Evolutionary conservation across 37 sponge, comb jelly and placozoan species (phyloP), one percentile per base, ranked within the genome.

Genomic region (Haliclona indistincta): DNA sequence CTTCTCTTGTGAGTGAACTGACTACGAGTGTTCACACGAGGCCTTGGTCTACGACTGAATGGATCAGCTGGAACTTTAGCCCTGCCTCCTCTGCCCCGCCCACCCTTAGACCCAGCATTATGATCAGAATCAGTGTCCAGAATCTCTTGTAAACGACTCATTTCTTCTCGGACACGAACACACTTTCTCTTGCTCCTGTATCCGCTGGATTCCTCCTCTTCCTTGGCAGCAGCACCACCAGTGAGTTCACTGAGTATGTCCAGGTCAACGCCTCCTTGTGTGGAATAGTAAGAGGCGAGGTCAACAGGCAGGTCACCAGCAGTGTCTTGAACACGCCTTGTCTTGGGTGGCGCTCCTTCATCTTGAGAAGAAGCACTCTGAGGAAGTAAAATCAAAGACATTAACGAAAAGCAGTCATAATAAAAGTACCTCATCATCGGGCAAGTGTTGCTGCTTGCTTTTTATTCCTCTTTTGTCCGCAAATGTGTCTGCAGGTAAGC

Each of bases 201-300:
- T 8, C 44, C 38, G 5, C 22, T 34, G 13, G 40, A 73, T 29
- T 26, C n/a, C 0, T 39, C 56, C 0, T 15, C 54, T 4, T 68
- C 76, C 4, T 54, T 11, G 34, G 42, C 58, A 13, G 38, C 49
- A 1, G 36, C 60, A 11, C 56, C 28, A 17, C 23, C 54, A 19
- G 86, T 79, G 43, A 85, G 73, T 52, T 85, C 86, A 32, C 74
- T 85, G 30, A 85, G 79, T 3, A 74, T 85, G 65, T 79, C 30
- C 8, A 85, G 68, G 42, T 85, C 86, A 35, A 85, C 79, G 0
- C 65, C 79, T 4, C 71, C 74, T 47, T 67, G 62, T 0, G 26
- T 68, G 63, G 70, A 71, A 35, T 73, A 78, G 38, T 72, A 55
- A 26, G 68, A 36, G 49, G 73, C 79, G 2, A 77, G 73, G 13